These are phyloP conservation scores for Aleiodes sp. DNA, from an alignment of 1,140 invertebrate species.

Conservation along the genomic window DNA sequence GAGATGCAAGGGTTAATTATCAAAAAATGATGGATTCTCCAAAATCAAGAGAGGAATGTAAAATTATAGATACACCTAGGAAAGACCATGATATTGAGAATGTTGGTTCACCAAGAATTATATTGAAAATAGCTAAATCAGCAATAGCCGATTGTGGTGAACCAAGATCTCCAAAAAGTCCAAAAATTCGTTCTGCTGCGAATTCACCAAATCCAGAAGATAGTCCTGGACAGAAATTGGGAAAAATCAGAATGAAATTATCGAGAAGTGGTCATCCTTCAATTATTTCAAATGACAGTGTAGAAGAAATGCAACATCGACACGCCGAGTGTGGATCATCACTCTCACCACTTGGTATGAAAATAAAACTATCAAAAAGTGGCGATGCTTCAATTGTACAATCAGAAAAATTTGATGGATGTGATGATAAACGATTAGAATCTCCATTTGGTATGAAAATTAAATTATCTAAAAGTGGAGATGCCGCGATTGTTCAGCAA, in stretches of 20 bases:
- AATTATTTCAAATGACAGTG: constrained; percentile 60
- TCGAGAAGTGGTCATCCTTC: constrained; percentile 62
- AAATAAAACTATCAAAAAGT: constrained; percentile 59
- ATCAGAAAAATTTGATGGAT: constrained; percentile 46
- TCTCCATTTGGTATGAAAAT: constrained; percentile 61
- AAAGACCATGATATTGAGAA: constrained; percentile 59
- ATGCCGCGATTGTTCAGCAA: constrained; percentile 48
- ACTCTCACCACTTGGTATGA: constrained; percentile 59
- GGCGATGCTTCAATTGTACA: constrained; percentile 52
- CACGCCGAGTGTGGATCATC: constrained; percentile 54
- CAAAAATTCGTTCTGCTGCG: constrained; percentile 60
- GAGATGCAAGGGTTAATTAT: constrained; percentile 48
- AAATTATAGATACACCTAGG: constrained; percentile 47
- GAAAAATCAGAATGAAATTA: constrained; percentile 62
- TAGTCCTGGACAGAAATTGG: constrained; percentile 61
- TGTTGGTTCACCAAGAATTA: constrained; percentile 61
- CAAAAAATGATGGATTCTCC: constrained; percentile 52
- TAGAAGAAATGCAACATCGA: constrained; percentile 50
- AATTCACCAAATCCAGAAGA: constrained; percentile 65
- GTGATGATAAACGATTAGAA: constrained; percentile 54
- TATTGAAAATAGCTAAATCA: constrained; percentile 63
- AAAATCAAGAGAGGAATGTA: constrained; percentile 37
- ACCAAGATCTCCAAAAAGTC: constrained; percentile 62
- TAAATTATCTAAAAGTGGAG: constrained; percentile 58
- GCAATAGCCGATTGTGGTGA: constrained; percentile 62